Evolutionary conservation across 2,888 invertebrate genomes (phyloP).

Genomic region (Epirrita christyi): DNA sequence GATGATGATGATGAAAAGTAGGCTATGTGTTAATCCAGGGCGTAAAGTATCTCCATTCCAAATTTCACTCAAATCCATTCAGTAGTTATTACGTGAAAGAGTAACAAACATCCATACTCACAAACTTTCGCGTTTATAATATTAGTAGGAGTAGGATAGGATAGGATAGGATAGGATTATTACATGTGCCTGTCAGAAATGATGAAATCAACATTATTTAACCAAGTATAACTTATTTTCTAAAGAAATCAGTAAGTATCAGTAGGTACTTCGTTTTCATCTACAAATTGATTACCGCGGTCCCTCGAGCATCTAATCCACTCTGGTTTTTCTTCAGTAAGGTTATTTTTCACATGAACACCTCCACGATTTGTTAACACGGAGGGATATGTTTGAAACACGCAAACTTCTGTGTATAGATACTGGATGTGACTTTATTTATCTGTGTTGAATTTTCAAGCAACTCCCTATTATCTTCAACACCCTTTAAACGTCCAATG

Average conservation of each 20-base stretch:
- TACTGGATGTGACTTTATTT: slow-evolving; percentile 26
- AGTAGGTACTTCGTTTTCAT: slow-evolving; percentile 27
- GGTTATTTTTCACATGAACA: slow-evolving; percentile 45
- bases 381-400: slow-evolving; percentile 42
- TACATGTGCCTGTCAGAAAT: no score
- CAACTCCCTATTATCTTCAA: no score
- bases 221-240: slow-evolving; percentile 2
- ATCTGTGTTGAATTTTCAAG: not conserved
- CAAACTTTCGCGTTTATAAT: no score
- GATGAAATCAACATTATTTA: not conserved
- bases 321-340: slow-evolving; percentile 23
- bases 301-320: slow-evolving; percentile 35
- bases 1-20: no score
- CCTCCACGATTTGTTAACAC: slow-evolving; percentile 45
- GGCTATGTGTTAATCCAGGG: no score
- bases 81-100: no score
- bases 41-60: no score
- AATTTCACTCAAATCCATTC: no score
- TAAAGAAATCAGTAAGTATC: slow-evolving; percentile 27
- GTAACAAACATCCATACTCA: no score
- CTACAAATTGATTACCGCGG: slow-evolving; percentile 36
- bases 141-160: no score
- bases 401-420: slow-evolving; percentile 38
- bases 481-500: no score
- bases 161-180: no score